These are phyloP conservation scores for Strigamia transsilvanica DNA, from an alignment of 2,888 invertebrate species.

Conservation along the genomic window DNA sequence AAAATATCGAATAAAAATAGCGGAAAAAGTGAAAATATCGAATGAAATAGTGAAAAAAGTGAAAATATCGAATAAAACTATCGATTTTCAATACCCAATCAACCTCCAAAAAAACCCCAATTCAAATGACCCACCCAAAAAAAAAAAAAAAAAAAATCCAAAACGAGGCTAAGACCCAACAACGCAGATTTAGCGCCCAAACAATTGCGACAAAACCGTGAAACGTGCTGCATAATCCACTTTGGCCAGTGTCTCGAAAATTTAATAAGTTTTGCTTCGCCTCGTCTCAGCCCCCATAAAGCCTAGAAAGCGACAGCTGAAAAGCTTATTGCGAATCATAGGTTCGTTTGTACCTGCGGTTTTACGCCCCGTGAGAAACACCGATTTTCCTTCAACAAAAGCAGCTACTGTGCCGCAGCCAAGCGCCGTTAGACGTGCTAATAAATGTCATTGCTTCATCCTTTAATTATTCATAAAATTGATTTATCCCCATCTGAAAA, in stretches of 20 bases:
- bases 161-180: background rate
- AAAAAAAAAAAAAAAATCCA: background rate
- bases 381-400: background rate
- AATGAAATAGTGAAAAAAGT: too few species aligned
- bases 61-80: too few species aligned
- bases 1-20: background rate
- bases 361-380: conserved; percentile 13
- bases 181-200: background rate
- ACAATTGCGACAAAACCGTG: background rate
- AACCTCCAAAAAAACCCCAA: background rate
- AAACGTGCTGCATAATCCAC: background rate
- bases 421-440: background rate
- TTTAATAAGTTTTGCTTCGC: background rate
- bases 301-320: background rate
- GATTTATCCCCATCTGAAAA: conserved; percentile 24
- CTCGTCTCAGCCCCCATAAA: background rate
- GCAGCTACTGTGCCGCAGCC: background rate
- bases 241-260: background rate
- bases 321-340: background rate
- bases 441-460: conserved; percentile 20
- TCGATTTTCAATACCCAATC: too few species aligned
- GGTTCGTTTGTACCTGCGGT: background rate
- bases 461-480: conserved; percentile 46
- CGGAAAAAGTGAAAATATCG: too few species aligned
- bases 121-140: background rate